phyloP scores from a whole-genome alignment of 1,140 invertebrate species.

The Hycleus phaleratus region DNA sequence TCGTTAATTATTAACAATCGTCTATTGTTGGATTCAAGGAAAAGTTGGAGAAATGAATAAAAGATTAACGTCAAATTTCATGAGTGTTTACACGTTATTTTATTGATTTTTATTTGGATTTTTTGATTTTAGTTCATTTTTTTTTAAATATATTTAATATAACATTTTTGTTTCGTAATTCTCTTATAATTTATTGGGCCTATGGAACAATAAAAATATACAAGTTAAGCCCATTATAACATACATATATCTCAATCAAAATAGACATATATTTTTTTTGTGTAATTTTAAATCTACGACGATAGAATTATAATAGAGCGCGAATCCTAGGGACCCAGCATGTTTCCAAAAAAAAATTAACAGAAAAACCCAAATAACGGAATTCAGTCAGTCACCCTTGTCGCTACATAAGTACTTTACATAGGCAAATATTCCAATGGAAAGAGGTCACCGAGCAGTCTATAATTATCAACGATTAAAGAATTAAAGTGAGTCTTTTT shows the following conservation, averaged over 20 bases:
- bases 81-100: conserved; percentile 20
- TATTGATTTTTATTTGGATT: conserved; percentile 29
- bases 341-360: conserved; percentile 5
- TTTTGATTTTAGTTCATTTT: too few relatives aligned
- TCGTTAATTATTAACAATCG: too few relatives aligned
- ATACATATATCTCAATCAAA: conserved; percentile 37
- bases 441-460: conserved; percentile 26
- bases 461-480: conserved; percentile 6
- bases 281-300: conserved; percentile 13
- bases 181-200: conserved; percentile 14
- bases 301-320: conserved; percentile 1
- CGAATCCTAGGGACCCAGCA: conserved; percentile 19
- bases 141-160: background rate
- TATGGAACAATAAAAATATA: conserved; percentile 38
- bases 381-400: conserved; percentile 27
- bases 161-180: conserved; percentile 26
- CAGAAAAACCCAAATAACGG: too few relatives aligned
- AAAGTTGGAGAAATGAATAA: conserved; percentile 1
- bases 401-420: conserved; percentile 29
- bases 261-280: conserved; percentile 31
- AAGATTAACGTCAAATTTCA: conserved; percentile 3
- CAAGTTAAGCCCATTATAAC: conserved; percentile 31
- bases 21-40: background rate
- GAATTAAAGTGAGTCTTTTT: background rate
- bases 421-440: conserved; percentile 16